phyloP scores from a whole-genome alignment of 2,113 vertebrate species.

The Prionailurus viverrinus region DNA sequence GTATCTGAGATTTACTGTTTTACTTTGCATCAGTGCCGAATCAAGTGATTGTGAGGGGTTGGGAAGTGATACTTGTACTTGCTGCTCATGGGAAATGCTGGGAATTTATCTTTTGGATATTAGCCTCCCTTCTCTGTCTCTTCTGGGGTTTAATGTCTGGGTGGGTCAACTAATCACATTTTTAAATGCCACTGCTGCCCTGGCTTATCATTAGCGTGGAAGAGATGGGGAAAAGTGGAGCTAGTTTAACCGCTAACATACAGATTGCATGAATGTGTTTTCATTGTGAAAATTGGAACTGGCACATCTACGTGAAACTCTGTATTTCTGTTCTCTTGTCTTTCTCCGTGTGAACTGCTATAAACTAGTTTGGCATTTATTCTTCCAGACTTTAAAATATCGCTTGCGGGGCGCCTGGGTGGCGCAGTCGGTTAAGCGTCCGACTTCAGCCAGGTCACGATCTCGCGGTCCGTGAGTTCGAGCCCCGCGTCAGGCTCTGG shows the following conservation, averaged over 20 bases:
- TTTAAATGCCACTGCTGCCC: not conserved
- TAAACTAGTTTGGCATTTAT: not conserved
- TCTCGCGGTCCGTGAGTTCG: no score
- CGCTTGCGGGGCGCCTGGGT: no score
- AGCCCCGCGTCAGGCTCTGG: no score
- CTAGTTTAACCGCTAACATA: not conserved
- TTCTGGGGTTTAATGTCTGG: not conserved
- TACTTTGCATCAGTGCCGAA: not conserved
- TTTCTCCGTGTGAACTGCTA: not conserved
- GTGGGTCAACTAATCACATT: not conserved
- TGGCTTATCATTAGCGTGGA: not conserved
- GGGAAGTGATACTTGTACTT: not conserved
- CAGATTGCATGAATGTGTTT: slow-evolving; percentile 2
- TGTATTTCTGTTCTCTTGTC: not conserved
- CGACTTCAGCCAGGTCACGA: no score
- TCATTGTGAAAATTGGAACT: not conserved
- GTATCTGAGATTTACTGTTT: not conserved
- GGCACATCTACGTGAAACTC: not conserved
- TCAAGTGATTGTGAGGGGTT: not conserved
- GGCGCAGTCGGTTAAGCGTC: no score
- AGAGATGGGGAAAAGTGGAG: not conserved
- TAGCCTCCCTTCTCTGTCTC: not conserved
- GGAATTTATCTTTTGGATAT: not conserved
- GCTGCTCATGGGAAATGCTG: not conserved
- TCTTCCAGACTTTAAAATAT: slow-evolving; percentile 17